These are phyloP conservation scores for Melanophora roralis DNA, from an alignment of 2,888 invertebrate genomes.

Conservation along the genomic window DNA sequence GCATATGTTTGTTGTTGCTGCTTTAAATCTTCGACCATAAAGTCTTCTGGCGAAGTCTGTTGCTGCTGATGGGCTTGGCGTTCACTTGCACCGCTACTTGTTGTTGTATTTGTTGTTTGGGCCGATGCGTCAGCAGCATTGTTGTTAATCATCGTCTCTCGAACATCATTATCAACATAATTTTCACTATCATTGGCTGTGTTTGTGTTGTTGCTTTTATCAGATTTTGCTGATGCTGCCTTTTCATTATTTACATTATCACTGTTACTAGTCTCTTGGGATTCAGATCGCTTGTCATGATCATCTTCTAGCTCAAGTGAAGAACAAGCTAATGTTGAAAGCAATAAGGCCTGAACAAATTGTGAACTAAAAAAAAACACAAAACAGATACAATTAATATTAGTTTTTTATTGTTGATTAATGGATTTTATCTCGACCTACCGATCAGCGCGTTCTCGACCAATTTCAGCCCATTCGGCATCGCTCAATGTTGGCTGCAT, in stretches of 20 bases:
- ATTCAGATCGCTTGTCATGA: conserved; percentile 68
- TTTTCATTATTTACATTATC: conserved; percentile 77
- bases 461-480: conserved; percentile 79
- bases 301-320: conserved; percentile 68
- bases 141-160: conserved; percentile 74
- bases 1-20: conserved; percentile 64
- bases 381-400: too few relatives aligned
- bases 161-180: conserved; percentile 61
- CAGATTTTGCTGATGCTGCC: conserved; percentile 58
- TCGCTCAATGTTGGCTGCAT: conserved; percentile 79
- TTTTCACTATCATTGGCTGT: conserved; percentile 61
- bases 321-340: conserved; percentile 80
- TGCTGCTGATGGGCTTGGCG: conserved; percentile 76
- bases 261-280: conserved; percentile 72
- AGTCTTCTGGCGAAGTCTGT: conserved; percentile 77
- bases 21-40: conserved; percentile 72
- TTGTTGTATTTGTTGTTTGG: conserved; percentile 67
- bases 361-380: conserved; percentile 74
- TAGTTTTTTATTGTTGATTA: too few relatives aligned
- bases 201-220: conserved; percentile 60
- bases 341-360: conserved; percentile 84
- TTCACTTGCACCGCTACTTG: conserved; percentile 63
- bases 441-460: conserved; percentile 81
- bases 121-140: conserved; percentile 70
- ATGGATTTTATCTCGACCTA: conserved; percentile 60